These are phyloP conservation scores for Listronotus oregonensis DNA, from an alignment of 1,140 invertebrate genomes.

Conservation along the genomic window DNA sequence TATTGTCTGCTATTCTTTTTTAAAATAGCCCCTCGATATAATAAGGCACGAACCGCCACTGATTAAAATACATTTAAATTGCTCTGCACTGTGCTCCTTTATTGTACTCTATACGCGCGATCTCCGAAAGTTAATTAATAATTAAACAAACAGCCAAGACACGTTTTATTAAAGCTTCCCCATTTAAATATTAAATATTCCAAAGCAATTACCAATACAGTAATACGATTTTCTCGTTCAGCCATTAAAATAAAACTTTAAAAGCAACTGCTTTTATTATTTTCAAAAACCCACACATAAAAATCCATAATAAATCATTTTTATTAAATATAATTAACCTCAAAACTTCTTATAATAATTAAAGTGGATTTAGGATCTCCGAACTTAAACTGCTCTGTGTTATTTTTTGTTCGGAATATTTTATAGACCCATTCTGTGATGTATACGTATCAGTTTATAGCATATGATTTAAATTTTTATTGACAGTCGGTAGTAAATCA, in stretches of 20 bases:
- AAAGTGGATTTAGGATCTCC: constrained; percentile 26
- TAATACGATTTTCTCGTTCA: constrained; percentile 15
- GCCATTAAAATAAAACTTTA: constrained; percentile 18
- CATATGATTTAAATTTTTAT: constrained; percentile 53
- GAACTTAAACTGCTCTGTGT: constrained; percentile 1
- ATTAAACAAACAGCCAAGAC: no score
- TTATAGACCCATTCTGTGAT: constrained; percentile 42
- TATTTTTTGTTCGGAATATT: constrained; percentile 36
- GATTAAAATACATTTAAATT: no score
- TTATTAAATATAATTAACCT: constrained; percentile 40
- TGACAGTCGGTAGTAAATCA: constrained; percentile 49
- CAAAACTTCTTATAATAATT: constrained; percentile 32
- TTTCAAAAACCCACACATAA: constrained; percentile 29
- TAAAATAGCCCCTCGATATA: no score
- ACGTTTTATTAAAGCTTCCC: no score
- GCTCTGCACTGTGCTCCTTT: no score
- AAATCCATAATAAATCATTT: constrained; percentile 35
- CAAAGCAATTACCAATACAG: constrained; percentile 24
- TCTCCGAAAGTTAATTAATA: no score
- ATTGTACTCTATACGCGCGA: no score
- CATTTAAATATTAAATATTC: constrained; percentile 13
- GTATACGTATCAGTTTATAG: constrained; percentile 51
- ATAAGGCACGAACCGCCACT: no score
- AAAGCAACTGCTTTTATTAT: constrained; percentile 27
- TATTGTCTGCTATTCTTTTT: no score